These are phyloP conservation scores for Malurus elegans DNA, from an alignment of 2,113 vertebrate species.

Conservation along the genomic window DNA sequence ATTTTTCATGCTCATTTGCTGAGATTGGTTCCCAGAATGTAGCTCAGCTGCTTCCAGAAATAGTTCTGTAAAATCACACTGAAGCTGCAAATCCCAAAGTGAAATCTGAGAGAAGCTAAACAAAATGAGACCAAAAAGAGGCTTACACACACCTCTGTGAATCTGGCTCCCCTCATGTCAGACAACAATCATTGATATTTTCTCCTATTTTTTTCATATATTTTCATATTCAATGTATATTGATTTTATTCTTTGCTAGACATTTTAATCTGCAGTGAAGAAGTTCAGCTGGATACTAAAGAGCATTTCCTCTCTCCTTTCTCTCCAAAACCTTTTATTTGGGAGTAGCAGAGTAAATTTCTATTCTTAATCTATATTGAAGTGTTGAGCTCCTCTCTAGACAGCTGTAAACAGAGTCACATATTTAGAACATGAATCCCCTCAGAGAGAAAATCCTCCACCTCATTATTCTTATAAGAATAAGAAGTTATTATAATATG, in stretches of 20 bases:
- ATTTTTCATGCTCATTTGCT: conserved; percentile 15
- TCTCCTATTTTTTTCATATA: not conserved
- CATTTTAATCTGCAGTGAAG: not conserved
- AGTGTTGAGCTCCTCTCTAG: not conserved
- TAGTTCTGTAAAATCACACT: conserved; percentile 1
- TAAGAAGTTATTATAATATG: too few species aligned
- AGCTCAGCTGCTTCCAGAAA: conserved; percentile 4
- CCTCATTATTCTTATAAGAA: not conserved
- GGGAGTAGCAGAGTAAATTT: not conserved
- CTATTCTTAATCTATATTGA: not conserved
- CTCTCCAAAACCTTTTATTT: not conserved
- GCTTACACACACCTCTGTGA: not conserved
- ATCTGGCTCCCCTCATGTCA: not conserved
- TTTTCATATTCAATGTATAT: not conserved
- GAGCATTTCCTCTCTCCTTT: not conserved
- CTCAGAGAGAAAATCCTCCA: not conserved
- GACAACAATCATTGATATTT: not conserved
- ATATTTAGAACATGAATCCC: not conserved
- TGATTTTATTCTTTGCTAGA: not conserved
- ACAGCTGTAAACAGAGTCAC: not conserved
- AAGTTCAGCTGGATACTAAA: not conserved
- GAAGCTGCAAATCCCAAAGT: not conserved
- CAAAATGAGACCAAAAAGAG: not conserved
- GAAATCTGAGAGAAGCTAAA: conserved; percentile 1
- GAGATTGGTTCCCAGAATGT: conserved; percentile 7